Conservation (phyloP, 2,888 invertebrate species). For the Holacanthella duospinosa region DNA sequence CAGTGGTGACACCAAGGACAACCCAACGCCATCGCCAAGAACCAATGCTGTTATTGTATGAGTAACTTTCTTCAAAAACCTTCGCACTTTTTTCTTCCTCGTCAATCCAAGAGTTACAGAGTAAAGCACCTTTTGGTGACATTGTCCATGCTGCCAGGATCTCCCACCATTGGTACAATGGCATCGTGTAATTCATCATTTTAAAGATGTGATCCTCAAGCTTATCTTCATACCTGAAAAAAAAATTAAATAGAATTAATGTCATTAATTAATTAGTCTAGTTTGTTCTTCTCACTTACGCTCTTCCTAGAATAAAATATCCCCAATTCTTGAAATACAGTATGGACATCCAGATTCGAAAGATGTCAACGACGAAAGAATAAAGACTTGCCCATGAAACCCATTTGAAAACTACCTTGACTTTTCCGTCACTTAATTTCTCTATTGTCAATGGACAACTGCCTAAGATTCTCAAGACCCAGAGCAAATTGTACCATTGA, state of each 20-base stretch:
- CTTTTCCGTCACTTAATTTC: neutral
- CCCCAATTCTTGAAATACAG: neutral
- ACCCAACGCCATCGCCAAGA: too few species aligned
- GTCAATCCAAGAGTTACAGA: neutral
- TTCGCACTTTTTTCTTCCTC: too few species aligned
- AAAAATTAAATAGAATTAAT: neutral
- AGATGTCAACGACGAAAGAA: neutral
- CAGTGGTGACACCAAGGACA: too few species aligned
- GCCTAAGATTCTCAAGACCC: neutral
- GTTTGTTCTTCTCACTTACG: too few species aligned
- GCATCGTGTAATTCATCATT: neutral
- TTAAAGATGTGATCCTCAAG: neutral
- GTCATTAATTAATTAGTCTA: neutral
- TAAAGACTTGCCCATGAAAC: neutral
- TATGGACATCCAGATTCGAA: neutral
- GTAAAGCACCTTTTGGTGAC: neutral
- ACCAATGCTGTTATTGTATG: too few species aligned
- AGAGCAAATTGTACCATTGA: neutral
- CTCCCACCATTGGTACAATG: neutral
- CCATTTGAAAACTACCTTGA: neutral
- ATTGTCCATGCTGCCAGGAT: neutral
- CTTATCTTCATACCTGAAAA: slow-evolving; percentile 2
- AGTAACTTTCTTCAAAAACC: too few species aligned
- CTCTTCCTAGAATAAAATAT: neutral
- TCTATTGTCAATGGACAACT: neutral